Base-by-base conservation (phyloP, 2,797 vertebrate genomes). In the Acanthurus lineatus region DNA sequence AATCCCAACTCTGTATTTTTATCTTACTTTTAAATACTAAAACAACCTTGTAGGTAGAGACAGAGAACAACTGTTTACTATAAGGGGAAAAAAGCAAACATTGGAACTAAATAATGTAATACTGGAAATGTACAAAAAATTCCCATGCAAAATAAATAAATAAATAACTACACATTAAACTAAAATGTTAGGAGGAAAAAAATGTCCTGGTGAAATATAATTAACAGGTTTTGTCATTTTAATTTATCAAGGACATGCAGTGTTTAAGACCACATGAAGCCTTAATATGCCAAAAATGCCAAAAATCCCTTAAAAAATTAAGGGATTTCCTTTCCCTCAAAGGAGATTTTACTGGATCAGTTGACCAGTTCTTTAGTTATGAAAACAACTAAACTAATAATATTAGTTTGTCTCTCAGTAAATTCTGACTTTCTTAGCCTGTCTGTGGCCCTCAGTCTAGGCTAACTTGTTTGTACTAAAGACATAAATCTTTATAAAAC, bases 281-380 rank as follows among this genome's bases (percentile, higher is more conserved):
- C 8, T 56, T 44, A 32, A 74, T 6, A 51, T 48, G 10, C 6
- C 40, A 49, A 58, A 56, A 8, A 62, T 8, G 48, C 19, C 3
- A 25, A 25, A n/a, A n/a, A n/a, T n/a, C n/a, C n/a, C n/a, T n/a
- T n/a, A n/a, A n/a, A n/a, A 15, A 42, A 19, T 44, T 51, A 20
- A 52, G 6, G 6, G 19, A 42, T 42, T 75, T 66, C n/a, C 16
- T 51, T 22, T n/a, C n/a, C 22, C 45, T 52, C 16, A 52, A n/a
- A 16, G 3, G 22, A 11, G 25, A 77, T 72, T 48, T 62, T 56
- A 60, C 48, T 12, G 40, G 17, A 78, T 66, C 4, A 48, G 52
- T 16, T 1, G 14, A 48, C 2, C 9, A 6, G 16, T 58, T 45
- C 54, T 64, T 17, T 40, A 32, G 3, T 32, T 32, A 32, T 32